Evolutionary conservation across 2,888 invertebrate species (phyloP), one percentile per base, ranked within the genome.

Genomic region (Xanthia icteritia): DNA sequence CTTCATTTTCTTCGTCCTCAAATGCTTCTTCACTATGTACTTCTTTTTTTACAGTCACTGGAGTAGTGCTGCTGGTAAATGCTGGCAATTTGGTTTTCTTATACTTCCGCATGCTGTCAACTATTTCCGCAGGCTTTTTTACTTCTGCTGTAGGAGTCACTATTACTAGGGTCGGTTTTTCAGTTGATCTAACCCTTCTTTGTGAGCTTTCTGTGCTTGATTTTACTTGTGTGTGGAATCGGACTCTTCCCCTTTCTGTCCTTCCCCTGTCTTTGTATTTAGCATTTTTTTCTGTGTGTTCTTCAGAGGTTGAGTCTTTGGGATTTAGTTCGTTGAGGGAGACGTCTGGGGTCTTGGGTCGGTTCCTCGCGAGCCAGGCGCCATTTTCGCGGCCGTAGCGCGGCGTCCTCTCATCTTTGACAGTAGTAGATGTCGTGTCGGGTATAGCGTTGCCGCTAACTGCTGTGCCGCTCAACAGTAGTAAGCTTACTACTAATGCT

Each of bases 191-290:
- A 2, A 87, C 83, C 83, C 93, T 91, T 89, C 92, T 92, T 51
- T 89, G 81, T 68, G 91, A 76, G 77, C 90, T 93, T 86, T 89
- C 92, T 72, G 96, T 94, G 17, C 91, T 93, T 23, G 94, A 89
- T 89, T 94, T 95, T 4, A 85, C 70, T 81, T 92, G 91, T 20
- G 94, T 70, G 56, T 91, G 89, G 73, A 92, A 96, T 83, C 92
- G 91, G 0, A 96, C 92, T 88, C 95, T 95, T 94, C 96, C 96
- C 84, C 96, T 93, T 74, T 95, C 93, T 90, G 60, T 68, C 36
- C 95, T 96, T 94, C 96, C 96, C 84, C 96, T 93, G 74, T 95
- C 93, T 90, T 96, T 96, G 82, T 96, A 95, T 92, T 96, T 96
- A n/a, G 94, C 94, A 90, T 96, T 96, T 90, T 96, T 95, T 56